Conservation (phyloP, 2,797 vertebrate genomes). For the Lagorchestes hirsutus region DNA sequence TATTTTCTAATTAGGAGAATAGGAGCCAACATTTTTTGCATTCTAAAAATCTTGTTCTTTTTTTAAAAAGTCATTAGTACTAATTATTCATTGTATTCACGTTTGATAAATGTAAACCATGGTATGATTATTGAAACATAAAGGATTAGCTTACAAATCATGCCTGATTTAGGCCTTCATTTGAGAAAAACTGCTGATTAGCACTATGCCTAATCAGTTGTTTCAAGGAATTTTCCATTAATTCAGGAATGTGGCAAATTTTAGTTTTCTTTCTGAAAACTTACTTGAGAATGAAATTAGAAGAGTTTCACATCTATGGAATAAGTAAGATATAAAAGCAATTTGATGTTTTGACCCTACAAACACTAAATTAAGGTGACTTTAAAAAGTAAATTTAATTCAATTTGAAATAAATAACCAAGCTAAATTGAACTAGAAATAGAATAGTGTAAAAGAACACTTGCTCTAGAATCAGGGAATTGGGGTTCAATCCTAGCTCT, state of each 20-base stretch:
- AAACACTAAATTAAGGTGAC: neutral
- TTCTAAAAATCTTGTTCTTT: neutral
- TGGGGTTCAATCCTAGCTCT: neutral
- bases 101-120: conserved; percentile 23
- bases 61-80: conserved; percentile 29
- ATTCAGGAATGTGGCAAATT: neutral
- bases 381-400: neutral
- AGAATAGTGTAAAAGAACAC: neutral
- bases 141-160: conserved; percentile 2
- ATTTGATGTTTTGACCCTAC: neutral
- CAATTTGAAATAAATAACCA: neutral
- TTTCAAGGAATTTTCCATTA: conserved; percentile 37
- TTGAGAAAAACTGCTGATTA: conserved; percentile 26
- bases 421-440: neutral
- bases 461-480: neutral
- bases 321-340: neutral
- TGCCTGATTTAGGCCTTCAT: conserved; percentile 45
- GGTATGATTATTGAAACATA: neutral
- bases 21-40: neutral
- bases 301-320: neutral
- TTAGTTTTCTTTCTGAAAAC: neutral
- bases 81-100: conserved; percentile 23
- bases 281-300: neutral
- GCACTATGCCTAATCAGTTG: conserved; percentile 14
- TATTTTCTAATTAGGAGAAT: neutral